Conservation (phyloP, 2,888 invertebrate genomes). For the Brenthis ino region DNA sequence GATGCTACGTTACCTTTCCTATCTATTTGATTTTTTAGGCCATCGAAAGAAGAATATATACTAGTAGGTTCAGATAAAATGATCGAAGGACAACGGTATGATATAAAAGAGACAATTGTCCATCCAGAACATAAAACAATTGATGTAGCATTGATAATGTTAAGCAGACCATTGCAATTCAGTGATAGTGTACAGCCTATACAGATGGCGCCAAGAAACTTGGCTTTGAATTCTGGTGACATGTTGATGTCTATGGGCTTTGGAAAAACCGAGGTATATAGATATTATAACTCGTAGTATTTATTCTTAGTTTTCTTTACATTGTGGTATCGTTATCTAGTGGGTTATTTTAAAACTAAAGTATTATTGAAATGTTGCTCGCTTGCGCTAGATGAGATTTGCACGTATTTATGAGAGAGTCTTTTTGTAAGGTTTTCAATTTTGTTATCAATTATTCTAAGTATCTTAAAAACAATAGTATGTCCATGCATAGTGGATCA, state of each 20-base stretch:
- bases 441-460: no score
- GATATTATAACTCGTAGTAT: no score
- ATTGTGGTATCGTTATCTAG: no score
- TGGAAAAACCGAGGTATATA: not conserved
- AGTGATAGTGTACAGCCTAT: not conserved
- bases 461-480: no score
- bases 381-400: no score
- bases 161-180: not conserved
- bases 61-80: slow-evolving; percentile 29
- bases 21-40: not conserved
- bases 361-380: no score
- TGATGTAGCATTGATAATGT: not conserved
- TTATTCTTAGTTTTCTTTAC: no score
- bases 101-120: slow-evolving; percentile 17
- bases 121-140: not conserved
- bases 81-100: slow-evolving; percentile 12
- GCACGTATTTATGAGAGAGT: no score
- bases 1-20: no score
- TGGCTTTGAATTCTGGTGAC: not conserved
- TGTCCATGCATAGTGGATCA: no score
- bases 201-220: not conserved
- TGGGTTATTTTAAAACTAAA: no score
- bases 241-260: not conserved
- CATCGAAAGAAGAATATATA: not conserved
- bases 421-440: no score